phyloP scores from a whole-genome alignment of 2,888 invertebrate species.

The Dromius quadrimaculatus region DNA sequence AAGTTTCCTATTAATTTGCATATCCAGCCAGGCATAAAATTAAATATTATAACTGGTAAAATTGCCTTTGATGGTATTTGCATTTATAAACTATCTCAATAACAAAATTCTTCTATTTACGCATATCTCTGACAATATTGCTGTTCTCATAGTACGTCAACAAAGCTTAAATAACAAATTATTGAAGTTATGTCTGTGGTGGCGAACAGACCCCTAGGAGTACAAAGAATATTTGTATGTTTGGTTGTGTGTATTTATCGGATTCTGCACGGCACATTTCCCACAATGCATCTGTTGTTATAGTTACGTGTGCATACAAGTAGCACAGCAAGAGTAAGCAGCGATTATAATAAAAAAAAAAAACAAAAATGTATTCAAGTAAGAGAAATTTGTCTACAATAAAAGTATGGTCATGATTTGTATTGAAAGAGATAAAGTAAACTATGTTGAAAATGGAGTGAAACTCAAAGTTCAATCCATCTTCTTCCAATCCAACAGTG shows the following conservation, averaged over 20 bases:
- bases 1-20: conserved; percentile 18
- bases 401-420: no score
- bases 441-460: background rate
- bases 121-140: background rate
- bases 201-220: background rate
- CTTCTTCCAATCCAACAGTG: background rate
- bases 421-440: background rate
- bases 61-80: conserved; percentile 2
- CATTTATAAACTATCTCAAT: background rate
- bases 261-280: background rate
- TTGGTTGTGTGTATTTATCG: background rate
- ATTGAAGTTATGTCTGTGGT: background rate
- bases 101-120: background rate
- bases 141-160: background rate
- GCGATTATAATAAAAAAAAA: no score
- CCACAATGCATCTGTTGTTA: background rate
- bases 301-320: conserved; percentile 4
- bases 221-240: background rate
- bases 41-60: conserved; percentile 1
- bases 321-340: no score
- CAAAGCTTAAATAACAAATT: background rate
- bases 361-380: no score
- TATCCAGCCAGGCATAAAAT: conserved; percentile 9
- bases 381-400: no score
- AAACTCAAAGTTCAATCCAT: background rate